These are phyloP conservation scores for Campoletis raptor DNA, from an alignment of 2,888 invertebrate species.

Conservation along the genomic window DNA sequence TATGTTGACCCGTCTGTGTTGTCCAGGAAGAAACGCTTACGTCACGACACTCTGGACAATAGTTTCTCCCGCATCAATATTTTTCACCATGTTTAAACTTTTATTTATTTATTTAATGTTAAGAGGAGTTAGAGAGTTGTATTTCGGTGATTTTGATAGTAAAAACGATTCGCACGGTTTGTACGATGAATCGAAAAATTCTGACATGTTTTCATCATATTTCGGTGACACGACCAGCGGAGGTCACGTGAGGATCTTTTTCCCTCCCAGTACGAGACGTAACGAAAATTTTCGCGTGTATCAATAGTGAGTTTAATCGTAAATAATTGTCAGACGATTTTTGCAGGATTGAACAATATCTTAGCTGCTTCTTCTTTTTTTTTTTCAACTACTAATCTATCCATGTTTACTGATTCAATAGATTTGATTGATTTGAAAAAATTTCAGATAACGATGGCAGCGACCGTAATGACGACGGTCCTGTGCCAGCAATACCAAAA, in stretches of 20 bases:
- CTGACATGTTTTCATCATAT: slow-evolving; percentile 21
- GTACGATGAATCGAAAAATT: slow-evolving; percentile 8
- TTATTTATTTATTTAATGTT: slow-evolving; percentile 73
- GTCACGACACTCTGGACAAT: slow-evolving; percentile 67
- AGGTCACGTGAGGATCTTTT: slow-evolving; percentile 52
- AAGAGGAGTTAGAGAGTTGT: slow-evolving; percentile 73
- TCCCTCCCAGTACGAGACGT: background rate
- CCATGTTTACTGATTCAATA: background rate
- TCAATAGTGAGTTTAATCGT: slow-evolving; percentile 46
- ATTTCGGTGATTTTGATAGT: slow-evolving; percentile 73
- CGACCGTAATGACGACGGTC: slow-evolving; percentile 85
- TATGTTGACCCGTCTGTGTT: slow-evolving; percentile 69
- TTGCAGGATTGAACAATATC: background rate
- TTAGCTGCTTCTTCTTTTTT: background rate
- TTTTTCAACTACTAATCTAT: background rate
- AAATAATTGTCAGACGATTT: slow-evolving; percentile 3
- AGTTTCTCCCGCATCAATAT: slow-evolving; percentile 70
- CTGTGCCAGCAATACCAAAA: slow-evolving; percentile 83
- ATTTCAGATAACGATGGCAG: slow-evolving; percentile 82
- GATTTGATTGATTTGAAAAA: background rate
- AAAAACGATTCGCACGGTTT: slow-evolving; percentile 25
- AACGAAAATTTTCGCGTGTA: slow-evolving; percentile 36
- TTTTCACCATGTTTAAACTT: slow-evolving; percentile 71
- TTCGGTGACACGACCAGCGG: slow-evolving; percentile 27
- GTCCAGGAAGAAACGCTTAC: slow-evolving; percentile 52